Conservation (phyloP, 2,888 invertebrate species). For the Deilephila porcellus region DNA sequence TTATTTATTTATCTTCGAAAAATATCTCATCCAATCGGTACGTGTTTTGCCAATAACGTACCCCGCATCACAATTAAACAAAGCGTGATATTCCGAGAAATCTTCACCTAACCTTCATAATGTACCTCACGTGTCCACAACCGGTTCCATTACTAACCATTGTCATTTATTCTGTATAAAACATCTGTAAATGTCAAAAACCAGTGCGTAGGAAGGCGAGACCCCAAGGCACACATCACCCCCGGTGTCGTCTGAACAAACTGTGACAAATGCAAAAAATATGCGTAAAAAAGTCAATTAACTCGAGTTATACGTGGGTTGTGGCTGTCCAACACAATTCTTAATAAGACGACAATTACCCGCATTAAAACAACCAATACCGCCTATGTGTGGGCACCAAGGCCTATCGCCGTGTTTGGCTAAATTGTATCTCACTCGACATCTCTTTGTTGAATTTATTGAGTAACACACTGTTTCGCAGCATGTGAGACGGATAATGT, state of each 20-base stretch:
- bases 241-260: conserved; percentile 7
- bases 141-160: conserved; percentile 23
- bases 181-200: conserved; percentile 21
- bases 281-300: conserved; percentile 52
- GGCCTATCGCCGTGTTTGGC: conserved; percentile 73
- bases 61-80: neutral
- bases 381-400: conserved; percentile 72
- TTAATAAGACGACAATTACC: conserved; percentile 79
- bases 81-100: conserved; percentile 18
- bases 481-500: conserved; percentile 16
- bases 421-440: conserved; percentile 67
- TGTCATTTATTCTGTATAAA: conserved; percentile 20
- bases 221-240: neutral
- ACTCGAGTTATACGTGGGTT: conserved; percentile 63
- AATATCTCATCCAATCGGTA: neutral
- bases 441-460: conserved; percentile 34
- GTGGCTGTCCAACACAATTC: conserved; percentile 62
- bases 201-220: neutral
- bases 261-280: conserved; percentile 39
- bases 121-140: conserved; percentile 9
- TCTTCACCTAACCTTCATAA: conserved; percentile 25
- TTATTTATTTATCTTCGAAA: neutral
- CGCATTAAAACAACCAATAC: conserved; percentile 77
- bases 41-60: neutral
- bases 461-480: conserved; percentile 28